Percentiles rank a stretch among this genome's conserved stretches.
Evolutionary conservation across 2,888 invertebrate species (phyloP).

Genomic region (Zelleria hepariella): DNA sequence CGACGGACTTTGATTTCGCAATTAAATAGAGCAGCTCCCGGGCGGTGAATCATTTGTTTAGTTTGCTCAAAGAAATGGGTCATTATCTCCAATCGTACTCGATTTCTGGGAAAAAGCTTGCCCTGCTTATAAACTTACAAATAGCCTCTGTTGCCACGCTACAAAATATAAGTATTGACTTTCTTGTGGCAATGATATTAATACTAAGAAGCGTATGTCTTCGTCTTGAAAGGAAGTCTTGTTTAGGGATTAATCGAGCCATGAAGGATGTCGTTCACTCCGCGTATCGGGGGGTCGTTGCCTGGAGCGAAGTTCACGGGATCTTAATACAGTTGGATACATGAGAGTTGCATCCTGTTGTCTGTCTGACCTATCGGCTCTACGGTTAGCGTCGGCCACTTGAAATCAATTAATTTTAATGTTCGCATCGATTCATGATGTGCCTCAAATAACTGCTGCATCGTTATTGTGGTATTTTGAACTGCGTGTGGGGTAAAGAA

Average conservation of each 20-base stretch:
- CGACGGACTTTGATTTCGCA: not conserved
- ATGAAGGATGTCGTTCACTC: slow-evolving; percentile 61
- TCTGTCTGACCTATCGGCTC: not conserved
- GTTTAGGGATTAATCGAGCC: slow-evolving; percentile 47
- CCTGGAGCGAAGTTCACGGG: slow-evolving; percentile 36
- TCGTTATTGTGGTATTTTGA: not conserved
- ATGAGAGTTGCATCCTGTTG: not conserved
- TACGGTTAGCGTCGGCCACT: slow-evolving; percentile 32
- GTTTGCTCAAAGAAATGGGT: not conserved
- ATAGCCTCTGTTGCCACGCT: not conserved
- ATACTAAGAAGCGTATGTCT: not conserved
- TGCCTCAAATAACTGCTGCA: not conserved
- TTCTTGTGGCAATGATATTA: not conserved
- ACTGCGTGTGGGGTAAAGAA: not conserved
- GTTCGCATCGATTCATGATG: slow-evolving; percentile 1
- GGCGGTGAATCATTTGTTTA: not conserved
- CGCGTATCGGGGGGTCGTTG: slow-evolving; percentile 53
- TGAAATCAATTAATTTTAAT: slow-evolving; percentile 42
- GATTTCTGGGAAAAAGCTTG: not conserved
- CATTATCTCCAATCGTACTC: not conserved
- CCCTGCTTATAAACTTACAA: not conserved
- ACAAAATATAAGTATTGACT: not conserved
- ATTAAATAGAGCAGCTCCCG: not conserved
- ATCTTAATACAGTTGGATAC: slow-evolving; percentile 9
- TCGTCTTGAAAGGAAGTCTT: slow-evolving; percentile 43